phyloP scores from a whole-genome alignment of 2,797 vertebrate genomes.

The Coregonus ussuriensis region DNA sequence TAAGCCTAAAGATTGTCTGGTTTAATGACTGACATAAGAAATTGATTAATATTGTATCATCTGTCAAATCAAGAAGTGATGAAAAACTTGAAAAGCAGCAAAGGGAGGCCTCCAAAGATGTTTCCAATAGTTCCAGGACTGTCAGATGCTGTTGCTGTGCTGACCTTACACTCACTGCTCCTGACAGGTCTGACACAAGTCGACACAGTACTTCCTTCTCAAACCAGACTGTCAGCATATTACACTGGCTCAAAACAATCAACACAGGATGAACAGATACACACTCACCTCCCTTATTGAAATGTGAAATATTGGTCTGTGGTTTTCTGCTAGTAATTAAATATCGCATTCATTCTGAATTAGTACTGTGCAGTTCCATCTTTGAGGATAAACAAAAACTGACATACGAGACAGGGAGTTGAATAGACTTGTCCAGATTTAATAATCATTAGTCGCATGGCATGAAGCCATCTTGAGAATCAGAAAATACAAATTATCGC shows the following conservation, averaged over 20 bases:
- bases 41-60: background rate
- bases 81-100: slow-evolving; percentile 22
- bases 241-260: background rate
- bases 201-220: slow-evolving; percentile 30
- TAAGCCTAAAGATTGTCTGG: background rate
- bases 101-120: slow-evolving; percentile 15
- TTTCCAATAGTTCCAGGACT: slow-evolving; percentile 16
- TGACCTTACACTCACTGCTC: slow-evolving; percentile 25
- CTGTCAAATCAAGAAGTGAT: slow-evolving; percentile 1
- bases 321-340: slow-evolving; percentile 9
- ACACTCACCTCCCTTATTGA: slow-evolving; percentile 1
- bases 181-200: slow-evolving; percentile 38
- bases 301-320: slow-evolving; percentile 19
- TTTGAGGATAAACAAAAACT: slow-evolving; percentile 7
- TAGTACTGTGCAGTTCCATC: slow-evolving; percentile 6
- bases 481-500: background rate
- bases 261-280: slow-evolving; percentile 20
- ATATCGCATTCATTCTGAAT: slow-evolving; percentile 7
- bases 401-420: background rate
- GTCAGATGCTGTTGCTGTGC: slow-evolving; percentile 35
- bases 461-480: background rate
- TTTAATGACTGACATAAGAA: background rate
- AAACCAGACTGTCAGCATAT: slow-evolving; percentile 12
- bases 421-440: background rate
- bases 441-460: background rate